A percentile compares a stretch with the other conserved stretches of the same genome.
These are phyloP conservation scores for Mus musculus DNA, from an alignment of 2,113 vertebrate species.

Conservation along the genomic window GRCm39 chr12:83541501-83542000, in stretches of 20 bases:
- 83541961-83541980: neutral
- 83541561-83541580: neutral
- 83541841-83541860: neutral
- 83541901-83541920: neutral
- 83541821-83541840: neutral
- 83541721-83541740: neutral
- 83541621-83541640: neutral
- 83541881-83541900: neutral
- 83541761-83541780: neutral
- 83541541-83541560: neutral
- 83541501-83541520: neutral
- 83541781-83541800: neutral
- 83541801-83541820: neutral
- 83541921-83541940: neutral
- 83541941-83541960: neutral
- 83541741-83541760: neutral
- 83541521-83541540: neutral
- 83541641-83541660: neutral
- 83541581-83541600: neutral
- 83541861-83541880: neutral
- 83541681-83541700: neutral
- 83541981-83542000: neutral
- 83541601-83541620: neutral
- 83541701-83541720: neutral
- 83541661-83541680: constrained; percentile 7